Evolutionary conservation across 2,113 vertebrate genomes (phyloP).

Genomic region (Tragelaphus imberbis): DNA sequence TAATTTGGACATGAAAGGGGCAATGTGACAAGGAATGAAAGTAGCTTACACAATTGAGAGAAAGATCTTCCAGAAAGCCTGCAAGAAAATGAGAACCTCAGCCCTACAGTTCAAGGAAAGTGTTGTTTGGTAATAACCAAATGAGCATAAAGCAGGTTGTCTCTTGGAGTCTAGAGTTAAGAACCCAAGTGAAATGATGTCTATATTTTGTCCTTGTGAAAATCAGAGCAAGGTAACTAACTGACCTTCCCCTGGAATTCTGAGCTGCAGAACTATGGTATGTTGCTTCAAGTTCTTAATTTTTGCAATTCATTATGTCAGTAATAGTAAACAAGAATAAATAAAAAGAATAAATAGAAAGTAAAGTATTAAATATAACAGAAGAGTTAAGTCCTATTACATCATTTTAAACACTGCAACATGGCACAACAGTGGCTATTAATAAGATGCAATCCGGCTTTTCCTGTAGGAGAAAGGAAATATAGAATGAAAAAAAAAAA

Average conservation of each 20-base stretch:
- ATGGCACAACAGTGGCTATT: neutral
- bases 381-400: neutral
- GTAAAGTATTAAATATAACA: neutral
- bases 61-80: neutral
- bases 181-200: neutral
- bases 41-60: neutral
- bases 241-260: neutral
- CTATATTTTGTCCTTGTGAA: neutral
- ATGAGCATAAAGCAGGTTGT: neutral
- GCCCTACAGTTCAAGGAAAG: neutral
- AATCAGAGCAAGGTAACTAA: neutral
- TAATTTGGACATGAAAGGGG: neutral
- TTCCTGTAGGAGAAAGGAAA: neutral
- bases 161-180: neutral
- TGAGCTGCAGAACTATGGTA: neutral
- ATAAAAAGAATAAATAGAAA: neutral
- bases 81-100: neutral
- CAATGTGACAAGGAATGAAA: neutral
- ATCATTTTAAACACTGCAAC: neutral
- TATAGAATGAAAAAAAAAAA: neutral
- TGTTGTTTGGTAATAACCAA: neutral
- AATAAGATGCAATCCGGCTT: neutral
- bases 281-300: neutral
- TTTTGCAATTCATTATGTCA: neutral
- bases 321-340: neutral